Base-by-base conservation (phyloP, 2,113 vertebrate species). In the Rhinichthys klamathensis region DNA sequence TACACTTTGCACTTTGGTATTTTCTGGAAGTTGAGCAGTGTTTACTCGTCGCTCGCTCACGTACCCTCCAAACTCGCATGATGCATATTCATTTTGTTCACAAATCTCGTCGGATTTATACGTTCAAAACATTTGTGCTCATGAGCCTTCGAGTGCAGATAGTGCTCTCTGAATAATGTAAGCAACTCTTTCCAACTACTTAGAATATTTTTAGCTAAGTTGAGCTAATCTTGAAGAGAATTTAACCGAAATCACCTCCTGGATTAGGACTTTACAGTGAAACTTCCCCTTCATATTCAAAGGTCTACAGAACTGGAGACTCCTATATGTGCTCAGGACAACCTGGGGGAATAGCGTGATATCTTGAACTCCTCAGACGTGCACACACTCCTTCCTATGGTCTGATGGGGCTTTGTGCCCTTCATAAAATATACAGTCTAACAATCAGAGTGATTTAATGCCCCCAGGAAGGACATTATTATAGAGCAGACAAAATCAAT, bases 101-200 rank as follows among this genome's bases (percentile, higher is more conserved):
- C 72, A 82, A 73, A 51, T 85, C 78, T 41, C 30, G 70, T 77
- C 85, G 73, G 70, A 85, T 87, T 88, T 81, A 83, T 88, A 88
- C 77, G 67, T 84, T 85, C 88, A 60, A 80, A 72, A 32, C 72
- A 88, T 90, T 84, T 86, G 74, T 75, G 83, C 84, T 82, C 85
- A 32, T 7, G 9, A 84, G 86, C 70, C 80, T 54, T 56, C 30
- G 83, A 80, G 83, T 84, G 86, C 84, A 63, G 30, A 69, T 56
- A 87, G 38, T 88, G 91, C 91, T 90, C 91, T 90, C 75, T 87
- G 89, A 92, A 90, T 92, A 87, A 82, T 51, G 8, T 35, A 51
- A 49, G 27, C 5, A 10, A 41, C 32, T 67, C 51, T 49, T 81
- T 67, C 41, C 41, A 67, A 51, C 41, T 32, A 3, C 4, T 16